Conservation (phyloP, 2,113 vertebrate species). For the Tachysurus vachellii region DNA sequence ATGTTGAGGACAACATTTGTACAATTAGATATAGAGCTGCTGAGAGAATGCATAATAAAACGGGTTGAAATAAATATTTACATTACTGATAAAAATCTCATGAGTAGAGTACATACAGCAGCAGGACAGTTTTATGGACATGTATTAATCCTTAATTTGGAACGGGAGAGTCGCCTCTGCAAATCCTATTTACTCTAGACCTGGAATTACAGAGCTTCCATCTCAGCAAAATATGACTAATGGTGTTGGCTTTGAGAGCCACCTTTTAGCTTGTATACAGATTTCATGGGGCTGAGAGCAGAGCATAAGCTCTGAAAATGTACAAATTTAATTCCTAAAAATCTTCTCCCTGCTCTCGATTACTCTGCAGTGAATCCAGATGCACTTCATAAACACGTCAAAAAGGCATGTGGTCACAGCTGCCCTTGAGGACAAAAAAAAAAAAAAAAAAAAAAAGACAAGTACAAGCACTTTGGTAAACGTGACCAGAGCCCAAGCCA, state of each 20-base stretch:
- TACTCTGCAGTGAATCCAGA: constrained; percentile 20
- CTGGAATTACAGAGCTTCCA: neutral
- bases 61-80: constrained; percentile 33
- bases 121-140: constrained; percentile 2
- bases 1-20: constrained; percentile 41
- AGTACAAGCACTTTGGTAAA: neutral
- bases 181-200: neutral
- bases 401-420: neutral
- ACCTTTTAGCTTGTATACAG: constrained; percentile 5
- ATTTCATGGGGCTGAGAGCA: neutral
- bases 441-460: neutral
- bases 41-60: neutral
- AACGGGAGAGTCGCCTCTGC: neutral
- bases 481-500: neutral
- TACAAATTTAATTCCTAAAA: neutral
- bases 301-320: neutral
- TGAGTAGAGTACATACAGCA: neutral
- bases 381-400: constrained; percentile 31
- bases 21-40: constrained; percentile 5
- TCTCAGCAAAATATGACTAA: constrained; percentile 23
- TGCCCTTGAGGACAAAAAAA: neutral
- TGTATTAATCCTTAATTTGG: constrained; percentile 18
- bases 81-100: constrained; percentile 1
- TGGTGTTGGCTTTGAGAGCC: neutral
- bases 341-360: neutral